phyloP scores from a whole-genome alignment of 2,797 vertebrate species.

The Carduelis carduelis region DNA sequence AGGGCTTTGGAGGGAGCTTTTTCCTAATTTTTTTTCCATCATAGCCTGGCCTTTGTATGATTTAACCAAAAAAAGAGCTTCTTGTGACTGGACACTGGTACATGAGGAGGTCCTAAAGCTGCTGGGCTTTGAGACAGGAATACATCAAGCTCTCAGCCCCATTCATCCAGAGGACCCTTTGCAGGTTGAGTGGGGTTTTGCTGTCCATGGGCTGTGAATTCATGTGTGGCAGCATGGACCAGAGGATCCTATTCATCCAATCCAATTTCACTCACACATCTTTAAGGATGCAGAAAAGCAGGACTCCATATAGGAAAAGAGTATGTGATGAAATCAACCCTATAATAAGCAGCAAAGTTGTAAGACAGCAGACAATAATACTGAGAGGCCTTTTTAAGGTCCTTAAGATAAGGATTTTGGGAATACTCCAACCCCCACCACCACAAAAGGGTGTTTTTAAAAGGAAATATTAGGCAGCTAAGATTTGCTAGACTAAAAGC shows the following conservation, averaged over 20 bases:
- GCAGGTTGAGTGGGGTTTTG: rapidly evolving
- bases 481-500: neutral
- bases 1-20: neutral
- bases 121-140: neutral
- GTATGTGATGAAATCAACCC: neutral
- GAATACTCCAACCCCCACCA: rapidly evolving
- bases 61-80: neutral
- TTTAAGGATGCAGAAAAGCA: neutral
- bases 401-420: neutral
- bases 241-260: neutral
- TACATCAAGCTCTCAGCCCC: neutral
- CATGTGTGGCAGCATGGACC: neutral
- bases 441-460: neutral
- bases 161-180: neutral
- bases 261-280: neutral
- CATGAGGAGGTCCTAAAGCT: neutral
- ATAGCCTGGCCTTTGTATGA: neutral
- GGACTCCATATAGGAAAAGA: neutral
- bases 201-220: no score
- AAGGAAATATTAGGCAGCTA: neutral
- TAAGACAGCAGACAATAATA: neutral
- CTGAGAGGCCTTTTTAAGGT: neutral
- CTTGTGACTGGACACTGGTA: no score
- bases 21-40: neutral
- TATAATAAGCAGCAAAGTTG: neutral